These are phyloP conservation scores for Diploptera punctata DNA, from an alignment of 2,888 invertebrate species.

Conservation along the genomic window DNA sequence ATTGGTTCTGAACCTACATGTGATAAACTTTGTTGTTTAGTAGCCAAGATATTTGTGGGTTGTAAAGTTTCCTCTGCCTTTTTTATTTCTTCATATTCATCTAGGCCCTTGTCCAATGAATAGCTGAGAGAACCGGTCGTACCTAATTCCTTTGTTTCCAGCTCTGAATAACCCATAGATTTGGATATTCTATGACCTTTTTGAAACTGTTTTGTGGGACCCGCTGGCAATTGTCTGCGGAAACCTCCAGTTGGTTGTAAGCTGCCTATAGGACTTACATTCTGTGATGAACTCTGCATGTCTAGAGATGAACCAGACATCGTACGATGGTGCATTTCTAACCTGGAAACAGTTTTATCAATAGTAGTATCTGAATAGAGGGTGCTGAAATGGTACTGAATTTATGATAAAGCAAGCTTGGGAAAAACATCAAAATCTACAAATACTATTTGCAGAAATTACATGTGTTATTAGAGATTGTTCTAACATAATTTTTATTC, in stretches of 20 bases:
- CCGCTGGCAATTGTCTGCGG: slow-evolving; percentile 11
- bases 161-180: slow-evolving; percentile 42
- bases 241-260: slow-evolving; percentile 13
- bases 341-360: slow-evolving; percentile 31
- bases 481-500: too few species aligned
- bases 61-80: slow-evolving; percentile 25
- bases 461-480: too few species aligned
- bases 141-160: slow-evolving; percentile 35
- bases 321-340: slow-evolving; percentile 38
- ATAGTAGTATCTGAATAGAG: too few species aligned
- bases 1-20: slow-evolving; percentile 42
- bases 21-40: slow-evolving; percentile 19
- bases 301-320: slow-evolving; percentile 43
- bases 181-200: slow-evolving; percentile 41
- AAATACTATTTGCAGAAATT: too few species aligned
- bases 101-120: slow-evolving; percentile 44
- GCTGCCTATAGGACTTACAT: slow-evolving; percentile 39
- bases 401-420: too few species aligned
- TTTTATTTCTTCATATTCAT: slow-evolving; percentile 43
- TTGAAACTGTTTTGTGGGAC: slow-evolving; percentile 32
- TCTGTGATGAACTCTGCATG: slow-evolving; percentile 37
- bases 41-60: background rate
- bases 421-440: too few species aligned
- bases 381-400: too few species aligned
- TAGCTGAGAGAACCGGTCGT: slow-evolving; percentile 34